phyloP scores from a whole-genome alignment of 2,888 invertebrate species.

The Scotopteryx bipunctaria region DNA sequence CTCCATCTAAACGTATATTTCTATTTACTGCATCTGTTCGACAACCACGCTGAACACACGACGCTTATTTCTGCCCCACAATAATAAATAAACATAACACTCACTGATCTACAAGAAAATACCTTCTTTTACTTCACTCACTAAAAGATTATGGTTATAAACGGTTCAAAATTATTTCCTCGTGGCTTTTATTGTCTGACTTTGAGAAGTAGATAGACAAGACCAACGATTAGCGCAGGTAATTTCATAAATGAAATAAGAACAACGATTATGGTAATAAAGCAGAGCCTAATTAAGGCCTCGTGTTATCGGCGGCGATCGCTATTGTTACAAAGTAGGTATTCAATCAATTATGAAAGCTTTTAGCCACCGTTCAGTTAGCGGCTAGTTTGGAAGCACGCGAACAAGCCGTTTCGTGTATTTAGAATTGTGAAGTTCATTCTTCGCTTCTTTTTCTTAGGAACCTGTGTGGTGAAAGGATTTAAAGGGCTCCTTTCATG shows the following conservation, averaged over 20 bases:
- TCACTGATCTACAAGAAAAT: too few species aligned
- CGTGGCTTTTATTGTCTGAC: not conserved
- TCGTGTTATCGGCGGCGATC: constrained; percentile 27
- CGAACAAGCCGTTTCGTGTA: constrained; percentile 24
- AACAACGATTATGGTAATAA: constrained; percentile 31
- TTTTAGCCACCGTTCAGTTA: constrained; percentile 33
- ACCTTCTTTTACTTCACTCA: too few species aligned
- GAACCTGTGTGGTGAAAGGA: too few species aligned
- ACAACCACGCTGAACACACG: too few species aligned
- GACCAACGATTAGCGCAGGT: constrained; percentile 7
- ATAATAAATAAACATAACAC: too few species aligned
- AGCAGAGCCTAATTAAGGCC: constrained; percentile 23
- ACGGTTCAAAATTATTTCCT: not conserved
- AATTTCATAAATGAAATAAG: constrained; percentile 21
- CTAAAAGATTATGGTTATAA: too few species aligned
- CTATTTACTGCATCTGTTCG: too few species aligned
- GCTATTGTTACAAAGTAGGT: constrained; percentile 31
- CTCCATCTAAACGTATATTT: too few species aligned
- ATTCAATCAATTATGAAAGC: constrained; percentile 37
- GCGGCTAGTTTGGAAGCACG: constrained; percentile 26
- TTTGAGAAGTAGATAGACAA: constrained; percentile 1
- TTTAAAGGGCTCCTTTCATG: too few species aligned
- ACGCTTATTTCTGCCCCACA: too few species aligned
- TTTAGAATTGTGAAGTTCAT: constrained; percentile 6
- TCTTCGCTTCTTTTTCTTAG: too few species aligned